A percentile compares a stretch with the other conserved stretches of the same genome.
Evolutionary conservation across 2,888 invertebrate genomes (phyloP).

Genomic region (Trachelus tabidus): DNA sequence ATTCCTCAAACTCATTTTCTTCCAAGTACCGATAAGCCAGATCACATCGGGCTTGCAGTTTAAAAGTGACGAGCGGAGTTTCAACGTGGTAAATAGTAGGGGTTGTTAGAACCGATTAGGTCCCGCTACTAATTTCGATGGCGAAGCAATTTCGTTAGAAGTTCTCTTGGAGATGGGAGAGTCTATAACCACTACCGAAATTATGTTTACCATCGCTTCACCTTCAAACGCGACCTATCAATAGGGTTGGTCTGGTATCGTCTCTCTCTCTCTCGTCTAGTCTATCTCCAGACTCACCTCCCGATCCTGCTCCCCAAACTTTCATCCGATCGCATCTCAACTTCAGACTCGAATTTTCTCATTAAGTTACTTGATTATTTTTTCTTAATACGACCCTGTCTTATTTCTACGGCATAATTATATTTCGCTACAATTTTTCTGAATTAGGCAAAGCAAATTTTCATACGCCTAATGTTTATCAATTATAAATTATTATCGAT

Average conservation of each 20-base stretch:
- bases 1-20: not conserved
- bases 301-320: not conserved
- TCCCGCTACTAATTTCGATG: no score
- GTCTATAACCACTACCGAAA: constrained; percentile 36
- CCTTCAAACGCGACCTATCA: constrained; percentile 2
- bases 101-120: no score
- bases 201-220: constrained; percentile 43
- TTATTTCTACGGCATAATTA: not conserved
- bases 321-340: not conserved
- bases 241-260: not conserved
- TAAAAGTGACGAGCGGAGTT: not conserved
- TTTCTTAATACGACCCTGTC: no score
- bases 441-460: not conserved
- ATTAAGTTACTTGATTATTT: not conserved
- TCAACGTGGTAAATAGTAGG: not conserved
- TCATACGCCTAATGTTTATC: not conserved
- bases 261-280: no score
- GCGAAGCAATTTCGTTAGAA: no score
- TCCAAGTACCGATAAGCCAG: not conserved
- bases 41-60: not conserved
- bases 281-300: not conserved
- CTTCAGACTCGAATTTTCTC: not conserved
- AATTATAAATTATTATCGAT: not conserved
- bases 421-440: not conserved
- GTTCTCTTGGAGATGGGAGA: constrained; percentile 16